phyloP scores from a whole-genome alignment of 2,797 vertebrate genomes.

The Scyliorhinus canicula region DNA sequence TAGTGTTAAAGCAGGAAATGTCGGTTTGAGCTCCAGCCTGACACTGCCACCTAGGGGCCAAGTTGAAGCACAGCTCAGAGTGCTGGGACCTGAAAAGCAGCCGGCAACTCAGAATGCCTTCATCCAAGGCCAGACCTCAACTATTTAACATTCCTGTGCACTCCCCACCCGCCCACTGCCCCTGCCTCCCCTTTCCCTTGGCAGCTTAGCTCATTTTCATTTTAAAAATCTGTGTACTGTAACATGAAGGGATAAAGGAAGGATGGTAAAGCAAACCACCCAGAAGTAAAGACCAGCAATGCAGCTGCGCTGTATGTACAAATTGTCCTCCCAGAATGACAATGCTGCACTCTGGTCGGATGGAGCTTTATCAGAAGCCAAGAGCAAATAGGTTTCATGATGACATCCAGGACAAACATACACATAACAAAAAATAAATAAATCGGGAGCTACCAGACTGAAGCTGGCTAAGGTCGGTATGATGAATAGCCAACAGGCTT shows the following conservation, averaged over 20 bases:
- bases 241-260: conserved; percentile 45
- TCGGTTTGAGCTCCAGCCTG: conserved; percentile 51
- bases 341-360: conserved; percentile 40
- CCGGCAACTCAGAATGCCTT: conserved; percentile 40
- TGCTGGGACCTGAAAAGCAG: conserved; percentile 43
- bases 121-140: conserved; percentile 36
- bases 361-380: conserved; percentile 53
- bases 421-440: conserved; percentile 58
- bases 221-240: conserved; percentile 38
- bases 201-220: conserved; percentile 41
- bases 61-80: conserved; percentile 46
- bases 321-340: conserved; percentile 50
- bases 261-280: conserved; percentile 47
- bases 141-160: conserved; percentile 38
- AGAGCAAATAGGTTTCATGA: conserved; percentile 59
- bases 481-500: conserved; percentile 72
- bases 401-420: conserved; percentile 64
- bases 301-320: conserved; percentile 40
- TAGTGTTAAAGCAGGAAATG: conserved; percentile 6
- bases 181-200: conserved; percentile 22
- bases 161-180: not conserved
- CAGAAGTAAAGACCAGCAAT: conserved; percentile 45
- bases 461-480: conserved; percentile 66
- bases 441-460: conserved; percentile 64
- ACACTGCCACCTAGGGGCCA: conserved; percentile 65